These are phyloP conservation scores for Danio kyathit DNA, from an alignment of 2,797 vertebrate genomes.

Conservation along the genomic window DNA sequence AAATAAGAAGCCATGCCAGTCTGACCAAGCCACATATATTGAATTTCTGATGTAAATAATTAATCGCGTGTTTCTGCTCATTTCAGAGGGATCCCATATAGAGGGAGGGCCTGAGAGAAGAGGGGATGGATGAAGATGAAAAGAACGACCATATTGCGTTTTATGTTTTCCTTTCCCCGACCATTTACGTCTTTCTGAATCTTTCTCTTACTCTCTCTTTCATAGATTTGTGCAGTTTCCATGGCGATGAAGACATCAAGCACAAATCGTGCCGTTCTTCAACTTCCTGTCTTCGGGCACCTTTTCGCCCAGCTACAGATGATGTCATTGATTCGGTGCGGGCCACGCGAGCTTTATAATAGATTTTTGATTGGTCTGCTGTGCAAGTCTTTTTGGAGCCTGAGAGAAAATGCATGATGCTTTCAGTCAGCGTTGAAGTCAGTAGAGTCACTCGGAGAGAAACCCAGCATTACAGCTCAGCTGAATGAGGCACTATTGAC, in stretches of 20 bases:
- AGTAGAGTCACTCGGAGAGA: conserved; percentile 28
- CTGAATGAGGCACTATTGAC: conserved; percentile 26
- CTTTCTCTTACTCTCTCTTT: conserved; percentile 49
- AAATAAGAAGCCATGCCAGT: conserved; percentile 16
- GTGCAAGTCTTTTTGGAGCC: conserved; percentile 51
- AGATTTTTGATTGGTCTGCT: conserved; percentile 71
- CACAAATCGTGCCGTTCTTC: conserved; percentile 63
- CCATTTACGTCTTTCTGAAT: conserved; percentile 41
- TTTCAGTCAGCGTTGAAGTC: conserved; percentile 32
- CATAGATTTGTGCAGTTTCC: conserved; percentile 75
- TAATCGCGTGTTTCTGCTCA: conserved; percentile 44
- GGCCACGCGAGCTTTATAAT: conserved; percentile 61
- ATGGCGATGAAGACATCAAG: conserved; percentile 77
- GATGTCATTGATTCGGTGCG: conserved; percentile 74
- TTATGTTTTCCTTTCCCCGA: conserved; percentile 41
- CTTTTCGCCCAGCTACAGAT: conserved; percentile 82
- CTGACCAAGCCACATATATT: conserved; percentile 40
- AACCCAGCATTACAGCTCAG: not conserved
- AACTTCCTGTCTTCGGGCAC: conserved; percentile 76
- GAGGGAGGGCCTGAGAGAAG: conserved; percentile 7
- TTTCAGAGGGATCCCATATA: conserved; percentile 14
- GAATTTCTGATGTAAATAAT: conserved; percentile 51
- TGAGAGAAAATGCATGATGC: conserved; percentile 32
- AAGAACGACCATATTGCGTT: conserved; percentile 30
- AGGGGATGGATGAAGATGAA: conserved; percentile 17